Percentiles rank a stretch among this genome's conserved stretches.
phyloP scores from a whole-genome alignment of 2,113 vertebrate genomes.

The Tachysurus fulvidraco region DNA sequence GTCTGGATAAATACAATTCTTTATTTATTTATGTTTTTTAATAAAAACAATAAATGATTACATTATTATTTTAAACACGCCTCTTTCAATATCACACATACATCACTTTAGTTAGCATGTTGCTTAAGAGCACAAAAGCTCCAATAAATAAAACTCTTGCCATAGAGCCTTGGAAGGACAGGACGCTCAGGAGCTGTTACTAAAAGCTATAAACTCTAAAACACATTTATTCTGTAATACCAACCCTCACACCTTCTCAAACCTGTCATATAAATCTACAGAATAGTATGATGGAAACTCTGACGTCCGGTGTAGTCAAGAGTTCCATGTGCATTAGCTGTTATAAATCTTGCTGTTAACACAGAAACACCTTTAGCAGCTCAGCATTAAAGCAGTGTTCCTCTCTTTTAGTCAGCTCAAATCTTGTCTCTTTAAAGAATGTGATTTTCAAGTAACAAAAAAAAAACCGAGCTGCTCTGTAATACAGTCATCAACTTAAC shows the following conservation, averaged over 20 bases:
- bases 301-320: not conserved
- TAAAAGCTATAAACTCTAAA: constrained; percentile 44
- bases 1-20: not conserved
- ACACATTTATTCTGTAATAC: constrained; percentile 44
- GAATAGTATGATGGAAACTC: not conserved
- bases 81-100: not conserved
- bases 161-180: constrained; percentile 44
- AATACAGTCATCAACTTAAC: constrained; percentile 59
- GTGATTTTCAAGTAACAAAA: constrained; percentile 47
- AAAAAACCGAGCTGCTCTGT: constrained; percentile 40
- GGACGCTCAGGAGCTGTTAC: constrained; percentile 48
- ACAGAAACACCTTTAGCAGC: constrained; percentile 22
- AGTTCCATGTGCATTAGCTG: not conserved
- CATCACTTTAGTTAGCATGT: constrained; percentile 53
- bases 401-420: constrained; percentile 12
- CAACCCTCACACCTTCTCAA: not conserved
- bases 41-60: not conserved
- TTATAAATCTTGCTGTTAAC: not conserved
- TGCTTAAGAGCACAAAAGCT: constrained; percentile 61
- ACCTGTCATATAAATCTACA: constrained; percentile 19
- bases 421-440: constrained; percentile 54
- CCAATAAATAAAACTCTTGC: constrained; percentile 61
- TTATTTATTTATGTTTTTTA: too few species aligned
- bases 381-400: constrained; percentile 34
- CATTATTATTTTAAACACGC: not conserved